A percentile compares a stretch with the other conserved stretches of the same genome.
These are phyloP conservation scores for Ctenicera cuprea DNA, from an alignment of 2,888 invertebrate species.

Conservation along the genomic window DNA sequence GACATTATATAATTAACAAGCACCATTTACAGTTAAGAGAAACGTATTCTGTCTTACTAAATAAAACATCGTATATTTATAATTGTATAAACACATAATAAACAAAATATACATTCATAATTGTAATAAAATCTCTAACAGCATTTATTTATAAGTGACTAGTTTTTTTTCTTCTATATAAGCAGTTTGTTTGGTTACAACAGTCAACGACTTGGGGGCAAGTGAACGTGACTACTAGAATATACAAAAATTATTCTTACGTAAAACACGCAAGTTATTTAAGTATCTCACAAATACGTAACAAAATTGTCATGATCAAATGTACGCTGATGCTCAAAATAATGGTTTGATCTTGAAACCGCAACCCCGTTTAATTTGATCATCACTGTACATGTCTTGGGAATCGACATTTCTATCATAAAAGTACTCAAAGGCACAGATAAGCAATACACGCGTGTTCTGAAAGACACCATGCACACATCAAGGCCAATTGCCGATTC, in stretches of 20 bases:
- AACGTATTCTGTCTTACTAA: too few relatives aligned
- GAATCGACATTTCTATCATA: constrained; percentile 29
- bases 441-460: constrained; percentile 50
- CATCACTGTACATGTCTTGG: constrained; percentile 16
- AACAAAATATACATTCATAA: too few relatives aligned
- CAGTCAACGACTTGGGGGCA: background rate
- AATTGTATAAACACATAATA: too few relatives aligned
- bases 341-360: background rate
- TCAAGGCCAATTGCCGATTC: constrained; percentile 30
- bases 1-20: too few relatives aligned
- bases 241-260: background rate
- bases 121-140: too few relatives aligned
- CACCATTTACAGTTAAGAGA: too few relatives aligned
- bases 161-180: background rate
- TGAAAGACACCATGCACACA: constrained; percentile 48
- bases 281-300: constrained; percentile 1
- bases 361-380: background rate
- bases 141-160: background rate
- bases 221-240: background rate
- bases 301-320: background rate
- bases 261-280: constrained; percentile 6
- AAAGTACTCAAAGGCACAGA: constrained; percentile 49
- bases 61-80: too few relatives aligned
- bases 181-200: constrained; percentile 3
- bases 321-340: background rate